phyloP scores from a whole-genome alignment of 2,888 invertebrate species.

The Atrina japonica region DNA sequence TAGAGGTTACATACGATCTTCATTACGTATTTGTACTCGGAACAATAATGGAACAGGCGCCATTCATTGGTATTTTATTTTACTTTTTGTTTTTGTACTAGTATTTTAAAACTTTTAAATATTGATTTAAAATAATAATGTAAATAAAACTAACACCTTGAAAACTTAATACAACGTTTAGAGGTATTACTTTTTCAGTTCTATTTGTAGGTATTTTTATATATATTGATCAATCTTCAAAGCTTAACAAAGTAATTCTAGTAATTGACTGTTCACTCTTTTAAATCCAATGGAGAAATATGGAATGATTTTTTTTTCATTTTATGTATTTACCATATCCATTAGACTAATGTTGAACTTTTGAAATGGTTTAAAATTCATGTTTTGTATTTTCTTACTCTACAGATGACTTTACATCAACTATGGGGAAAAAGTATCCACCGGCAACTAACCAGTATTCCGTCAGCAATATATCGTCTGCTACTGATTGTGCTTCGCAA shows the following conservation, averaged over 20 bases:
- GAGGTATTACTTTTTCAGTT: too few species aligned
- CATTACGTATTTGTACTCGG: conserved; percentile 55
- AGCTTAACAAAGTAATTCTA: too few species aligned
- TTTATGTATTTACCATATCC: too few species aligned
- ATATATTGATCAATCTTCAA: too few species aligned
- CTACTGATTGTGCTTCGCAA: conserved; percentile 56
- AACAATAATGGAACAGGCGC: conserved; percentile 63
- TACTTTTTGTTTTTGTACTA: background rate
- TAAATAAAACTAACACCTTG: too few species aligned
- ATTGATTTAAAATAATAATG: too few species aligned
- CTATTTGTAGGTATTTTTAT: too few species aligned
- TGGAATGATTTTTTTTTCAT: background rate
- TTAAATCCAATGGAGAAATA: too few species aligned
- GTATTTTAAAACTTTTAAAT: background rate
- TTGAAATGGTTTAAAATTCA: background rate
- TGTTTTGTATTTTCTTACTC: background rate
- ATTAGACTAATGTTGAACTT: too few species aligned
- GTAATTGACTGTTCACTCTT: too few species aligned
- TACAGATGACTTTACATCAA: conserved; percentile 63
- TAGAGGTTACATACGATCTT: conserved; percentile 57
- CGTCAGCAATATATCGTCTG: conserved; percentile 40
- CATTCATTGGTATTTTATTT: conserved; percentile 49
- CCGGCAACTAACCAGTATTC: conserved; percentile 41
- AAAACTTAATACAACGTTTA: too few species aligned
- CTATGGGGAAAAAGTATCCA: conserved; percentile 38